Evolutionary conservation across 2,888 invertebrate species (phyloP), one percentile per base, ranked within the genome.

Genomic region (Rhagonycha lutea): DNA sequence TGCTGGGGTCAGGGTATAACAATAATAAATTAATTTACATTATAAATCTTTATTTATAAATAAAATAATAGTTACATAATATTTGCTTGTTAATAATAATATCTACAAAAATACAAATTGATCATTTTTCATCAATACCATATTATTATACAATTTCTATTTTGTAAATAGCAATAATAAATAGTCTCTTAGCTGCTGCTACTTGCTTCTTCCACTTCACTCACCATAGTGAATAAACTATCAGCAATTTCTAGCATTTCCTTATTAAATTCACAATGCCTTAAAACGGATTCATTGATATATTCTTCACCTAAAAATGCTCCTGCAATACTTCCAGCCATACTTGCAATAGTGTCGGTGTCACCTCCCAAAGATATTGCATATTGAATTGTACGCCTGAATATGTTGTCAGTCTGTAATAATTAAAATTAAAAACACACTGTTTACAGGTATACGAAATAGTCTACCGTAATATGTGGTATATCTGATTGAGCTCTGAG

Each of bases 271-370:
- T 94, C 94, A 83, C 92, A 93, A 80, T 91, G 91, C 70, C 88
- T 87, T 24, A 90, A 85, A 80, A 93, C 86, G 69, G 88, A 85
- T 23, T 85, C 78, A 69, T 86, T 86, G 68, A 94, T 89, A 9
- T 86, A 84, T 23, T 90, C 89, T 77, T 91, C 88, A 0, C 94
- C 93, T 80, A 92, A 89, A 84, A 90, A 92, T 23, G 94, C 93
- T 1, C 94, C 94, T 26, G 91, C 90, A 74, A 94, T 90, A 3
- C 92, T 91, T 11, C 92, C 93, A 4, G 94, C 91, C 94, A 94
- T 94, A 69, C 91, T 90, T 0, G 92, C 94, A 81, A 95, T 94
- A 0, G 94, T 95, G 82, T 95, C 94, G 0, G 94, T 93, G 85
- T 95, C 94, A 4, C 94, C 94, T 24, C 94, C 94, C 11, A 95